phyloP scores from a whole-genome alignment of 2,888 invertebrate species.

The Dolichomitus sp. region DNA sequence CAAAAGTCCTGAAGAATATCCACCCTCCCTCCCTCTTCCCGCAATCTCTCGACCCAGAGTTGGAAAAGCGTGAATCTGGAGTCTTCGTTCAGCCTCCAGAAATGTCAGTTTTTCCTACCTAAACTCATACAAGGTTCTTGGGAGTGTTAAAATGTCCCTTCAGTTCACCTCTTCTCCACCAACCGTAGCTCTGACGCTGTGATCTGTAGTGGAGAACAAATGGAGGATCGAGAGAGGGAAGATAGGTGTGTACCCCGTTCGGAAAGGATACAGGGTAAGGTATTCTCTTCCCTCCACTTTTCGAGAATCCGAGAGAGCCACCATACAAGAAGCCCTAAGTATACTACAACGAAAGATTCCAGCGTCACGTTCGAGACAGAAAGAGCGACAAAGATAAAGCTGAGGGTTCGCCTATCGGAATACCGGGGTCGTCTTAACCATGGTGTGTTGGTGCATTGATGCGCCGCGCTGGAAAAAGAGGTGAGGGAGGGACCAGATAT shows the following conservation, averaged over 20 bases:
- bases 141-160: conserved; percentile 24
- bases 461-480: conserved; percentile 29
- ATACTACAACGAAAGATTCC: conserved; percentile 53
- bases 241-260: conserved; percentile 15
- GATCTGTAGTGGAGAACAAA: not conserved
- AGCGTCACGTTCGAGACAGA: conserved; percentile 44
- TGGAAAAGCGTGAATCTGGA: too few species aligned
- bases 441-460: conserved; percentile 34
- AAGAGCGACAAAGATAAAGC: conserved; percentile 49
- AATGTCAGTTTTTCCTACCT: conserved; percentile 9
- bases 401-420: conserved; percentile 60
- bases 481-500: conserved; percentile 71
- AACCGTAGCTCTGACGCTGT: not conserved
- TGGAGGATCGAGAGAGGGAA: not conserved
- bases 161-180: conserved; percentile 26
- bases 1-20: too few species aligned
- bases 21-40: too few species aligned
- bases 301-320: not conserved
- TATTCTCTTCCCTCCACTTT: not conserved
- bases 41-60: too few species aligned
- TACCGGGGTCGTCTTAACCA: conserved; percentile 50
- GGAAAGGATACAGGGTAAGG: conserved; percentile 5
- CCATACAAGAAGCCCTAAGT: conserved; percentile 10
- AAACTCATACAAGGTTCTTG: conserved; percentile 3
- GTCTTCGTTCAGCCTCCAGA: too few species aligned